Conservation (phyloP, 2,888 invertebrate species). For the Drosophila engyochracea region DNA sequence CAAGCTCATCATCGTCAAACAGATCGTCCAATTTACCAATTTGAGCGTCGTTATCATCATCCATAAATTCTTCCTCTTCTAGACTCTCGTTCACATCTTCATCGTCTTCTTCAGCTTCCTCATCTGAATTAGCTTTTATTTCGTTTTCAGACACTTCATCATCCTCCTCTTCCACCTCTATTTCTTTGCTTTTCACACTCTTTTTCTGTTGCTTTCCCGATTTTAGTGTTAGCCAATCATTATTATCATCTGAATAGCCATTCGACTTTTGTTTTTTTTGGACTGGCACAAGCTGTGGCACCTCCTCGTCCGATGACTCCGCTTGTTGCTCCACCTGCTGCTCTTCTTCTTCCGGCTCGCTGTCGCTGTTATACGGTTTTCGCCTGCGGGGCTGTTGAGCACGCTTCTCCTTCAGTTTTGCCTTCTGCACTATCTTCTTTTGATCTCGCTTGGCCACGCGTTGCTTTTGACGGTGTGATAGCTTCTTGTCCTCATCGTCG, state of each 20-base stretch:
- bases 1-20: slow-evolving; percentile 68
- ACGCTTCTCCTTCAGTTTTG: slow-evolving; percentile 73
- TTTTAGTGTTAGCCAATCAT: slow-evolving; percentile 88
- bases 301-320: slow-evolving; percentile 69
- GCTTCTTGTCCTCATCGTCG: slow-evolving; percentile 86
- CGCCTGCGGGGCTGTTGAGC: slow-evolving; percentile 52
- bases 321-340: slow-evolving; percentile 44
- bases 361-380: slow-evolving; percentile 81
- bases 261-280: slow-evolving; percentile 54
- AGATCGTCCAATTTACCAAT: slow-evolving; percentile 82
- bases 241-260: slow-evolving; percentile 91
- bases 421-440: slow-evolving; percentile 85
- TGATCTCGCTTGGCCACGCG: slow-evolving; percentile 88
- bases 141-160: slow-evolving; percentile 66
- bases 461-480: slow-evolving; percentile 90
- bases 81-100: slow-evolving; percentile 59
- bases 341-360: slow-evolving; percentile 71
- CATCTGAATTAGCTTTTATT: slow-evolving; percentile 39
- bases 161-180: slow-evolving; percentile 49
- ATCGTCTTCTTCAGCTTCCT: slow-evolving; percentile 50
- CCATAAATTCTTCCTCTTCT: slow-evolving; percentile 38
- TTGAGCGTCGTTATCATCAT: slow-evolving; percentile 68
- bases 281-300: slow-evolving; percentile 49
- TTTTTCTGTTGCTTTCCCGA: slow-evolving; percentile 84
- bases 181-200: slow-evolving; percentile 38